These are phyloP conservation scores for Atrina japonica DNA, from an alignment of 2,888 invertebrate genomes.

Conservation along the genomic window DNA sequence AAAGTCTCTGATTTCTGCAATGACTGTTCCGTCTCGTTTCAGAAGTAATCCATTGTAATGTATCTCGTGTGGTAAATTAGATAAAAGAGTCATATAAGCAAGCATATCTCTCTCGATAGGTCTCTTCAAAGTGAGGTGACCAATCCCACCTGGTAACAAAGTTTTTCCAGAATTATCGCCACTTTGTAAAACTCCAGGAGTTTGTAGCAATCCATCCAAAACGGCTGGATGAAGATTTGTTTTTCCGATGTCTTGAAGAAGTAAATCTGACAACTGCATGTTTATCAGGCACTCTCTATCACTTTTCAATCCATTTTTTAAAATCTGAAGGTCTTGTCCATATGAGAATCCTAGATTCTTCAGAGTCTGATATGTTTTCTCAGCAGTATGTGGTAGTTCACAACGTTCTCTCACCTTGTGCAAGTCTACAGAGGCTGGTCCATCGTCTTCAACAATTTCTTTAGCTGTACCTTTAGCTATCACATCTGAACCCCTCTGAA, in stretches of 20 bases:
- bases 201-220: constrained; percentile 33
- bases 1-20: constrained; percentile 30
- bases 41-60: constrained; percentile 20
- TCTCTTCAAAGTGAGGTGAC: constrained; percentile 1
- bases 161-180: not conserved
- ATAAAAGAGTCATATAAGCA: constrained; percentile 4
- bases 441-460: not conserved
- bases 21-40: constrained; percentile 13
- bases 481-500: not conserved
- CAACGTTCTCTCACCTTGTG: not conserved
- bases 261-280: constrained; percentile 7
- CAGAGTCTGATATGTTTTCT: constrained; percentile 2
- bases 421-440: not conserved
- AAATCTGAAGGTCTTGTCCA: constrained; percentile 17
- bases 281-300: constrained; percentile 18
- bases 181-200: not conserved
- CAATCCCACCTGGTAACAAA: constrained; percentile 22
- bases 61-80: not conserved
- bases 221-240: constrained; percentile 29
- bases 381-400: not conserved
- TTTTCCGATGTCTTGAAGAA: constrained; percentile 2
- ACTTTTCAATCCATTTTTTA: constrained; percentile 14
- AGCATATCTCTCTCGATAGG: constrained; percentile 15
- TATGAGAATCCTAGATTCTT: constrained; percentile 22
- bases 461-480: not conserved